phyloP scores from a whole-genome alignment of 2,113 vertebrate genomes.

The Sceloporus undulatus region DNA sequence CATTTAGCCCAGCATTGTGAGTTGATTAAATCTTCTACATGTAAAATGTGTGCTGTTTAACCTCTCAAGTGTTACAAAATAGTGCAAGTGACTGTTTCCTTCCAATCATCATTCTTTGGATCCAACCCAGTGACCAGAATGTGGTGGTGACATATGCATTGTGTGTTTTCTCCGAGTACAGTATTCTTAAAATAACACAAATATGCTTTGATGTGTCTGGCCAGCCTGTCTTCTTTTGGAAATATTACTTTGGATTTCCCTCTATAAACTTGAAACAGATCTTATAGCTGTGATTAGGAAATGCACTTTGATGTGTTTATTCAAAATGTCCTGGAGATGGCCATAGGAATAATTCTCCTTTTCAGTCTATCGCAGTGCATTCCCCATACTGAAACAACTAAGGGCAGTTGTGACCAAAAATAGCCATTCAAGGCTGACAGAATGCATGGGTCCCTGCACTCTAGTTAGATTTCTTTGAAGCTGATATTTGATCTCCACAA shows the following conservation, averaged over 20 bases:
- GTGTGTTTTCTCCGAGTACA: neutral
- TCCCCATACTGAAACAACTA: slow-evolving; percentile 1
- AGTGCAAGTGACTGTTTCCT: neutral
- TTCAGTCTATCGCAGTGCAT: neutral
- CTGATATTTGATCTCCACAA: slow-evolving; percentile 36
- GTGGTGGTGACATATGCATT: neutral
- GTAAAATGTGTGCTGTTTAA: neutral
- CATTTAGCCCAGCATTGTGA: neutral
- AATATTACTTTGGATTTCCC: slow-evolving; percentile 7
- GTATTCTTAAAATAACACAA: slow-evolving; percentile 37
- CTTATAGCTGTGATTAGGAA: slow-evolving; percentile 26
- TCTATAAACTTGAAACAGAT: neutral
- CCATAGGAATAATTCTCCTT: slow-evolving; percentile 26
- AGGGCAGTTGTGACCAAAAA: neutral
- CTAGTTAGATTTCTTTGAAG: slow-evolving; percentile 20
- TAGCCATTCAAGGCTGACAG: neutral
- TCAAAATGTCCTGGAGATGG: slow-evolving; percentile 35
- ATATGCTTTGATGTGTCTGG: slow-evolving; percentile 18
- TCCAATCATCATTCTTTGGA: neutral
- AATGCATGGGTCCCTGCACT: neutral
- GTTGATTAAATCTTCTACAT: too few relatives aligned
- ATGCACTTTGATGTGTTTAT: neutral
- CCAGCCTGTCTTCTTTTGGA: slow-evolving; percentile 38
- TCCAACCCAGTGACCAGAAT: neutral
- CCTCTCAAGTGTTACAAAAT: neutral